A percentile compares a stretch with the other conserved stretches of the same genome.
These are phyloP conservation scores for Dimorphilus gyrociliatus DNA, from an alignment of 2,888 invertebrate genomes.

Conservation along the genomic window DNA sequence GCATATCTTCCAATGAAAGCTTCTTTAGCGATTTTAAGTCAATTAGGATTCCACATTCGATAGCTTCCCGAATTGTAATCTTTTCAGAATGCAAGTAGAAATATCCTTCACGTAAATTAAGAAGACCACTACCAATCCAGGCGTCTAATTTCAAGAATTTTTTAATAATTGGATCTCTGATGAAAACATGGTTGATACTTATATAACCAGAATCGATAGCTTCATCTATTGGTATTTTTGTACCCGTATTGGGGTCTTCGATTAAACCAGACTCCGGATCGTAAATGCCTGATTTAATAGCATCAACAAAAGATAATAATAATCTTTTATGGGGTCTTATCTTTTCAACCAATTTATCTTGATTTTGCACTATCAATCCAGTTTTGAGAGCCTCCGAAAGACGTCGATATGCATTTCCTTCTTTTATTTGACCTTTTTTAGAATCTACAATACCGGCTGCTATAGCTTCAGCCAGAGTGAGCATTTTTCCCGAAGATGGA, in stretches of 20 bases:
- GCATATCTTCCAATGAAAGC: no score
- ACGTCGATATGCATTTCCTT: no score
- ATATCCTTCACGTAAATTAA: no score
- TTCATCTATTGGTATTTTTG: constrained; percentile 59
- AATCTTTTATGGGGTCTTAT: no score
- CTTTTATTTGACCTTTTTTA: constrained; percentile 44
- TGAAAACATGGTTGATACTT: no score
- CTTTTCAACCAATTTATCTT: no score
- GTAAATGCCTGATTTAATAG: constrained; percentile 48
- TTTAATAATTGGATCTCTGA: no score
- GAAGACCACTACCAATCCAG: no score
- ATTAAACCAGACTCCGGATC: constrained; percentile 49
- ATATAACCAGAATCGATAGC: constrained; percentile 64
- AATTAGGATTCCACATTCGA: constrained; percentile 40
- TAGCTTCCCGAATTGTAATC: constrained; percentile 64
- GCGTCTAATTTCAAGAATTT: no score
- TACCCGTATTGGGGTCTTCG: constrained; percentile 19
- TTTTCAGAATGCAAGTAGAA: constrained; percentile 42
- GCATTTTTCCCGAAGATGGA: constrained; percentile 11
- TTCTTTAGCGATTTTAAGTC: no score
- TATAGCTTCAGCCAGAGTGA: constrained; percentile 20
- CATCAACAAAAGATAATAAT: constrained; percentile 44
- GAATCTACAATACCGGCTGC: constrained; percentile 54
- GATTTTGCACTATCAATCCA: no score
- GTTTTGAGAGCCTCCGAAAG: no score